Evolutionary conservation across 2,888 invertebrate genomes (phyloP).

Genomic region (Parnassius orleans): DNA sequence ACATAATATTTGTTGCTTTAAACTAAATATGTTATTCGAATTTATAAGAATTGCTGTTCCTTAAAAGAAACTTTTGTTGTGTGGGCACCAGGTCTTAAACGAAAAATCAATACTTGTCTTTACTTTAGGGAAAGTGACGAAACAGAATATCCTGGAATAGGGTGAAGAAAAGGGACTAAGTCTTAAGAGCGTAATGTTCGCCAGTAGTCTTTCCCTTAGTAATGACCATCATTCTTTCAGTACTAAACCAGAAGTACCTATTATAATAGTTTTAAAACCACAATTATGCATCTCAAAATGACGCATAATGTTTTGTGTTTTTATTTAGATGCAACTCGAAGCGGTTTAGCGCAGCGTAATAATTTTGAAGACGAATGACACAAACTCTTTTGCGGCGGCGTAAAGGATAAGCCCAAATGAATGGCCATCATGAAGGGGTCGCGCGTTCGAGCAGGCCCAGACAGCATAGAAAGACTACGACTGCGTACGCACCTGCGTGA

Average conservation of each 20-base stretch:
- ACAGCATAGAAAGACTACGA: slow-evolving; percentile 91
- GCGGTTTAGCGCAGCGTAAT: slow-evolving; percentile 57
- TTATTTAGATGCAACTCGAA: slow-evolving; percentile 67
- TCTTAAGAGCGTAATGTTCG: not conserved
- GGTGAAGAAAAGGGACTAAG: not conserved
- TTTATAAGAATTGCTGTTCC: too few species aligned
- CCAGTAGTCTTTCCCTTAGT: too few species aligned
- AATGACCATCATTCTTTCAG: not conserved
- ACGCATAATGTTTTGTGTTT: slow-evolving; percentile 53
- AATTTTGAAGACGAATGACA: slow-evolving; percentile 73
- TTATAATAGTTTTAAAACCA: slow-evolving; percentile 6
- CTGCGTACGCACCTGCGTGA: slow-evolving; percentile 98
- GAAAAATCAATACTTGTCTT: slow-evolving; percentile 70
- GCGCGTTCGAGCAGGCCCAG: slow-evolving; percentile 93
- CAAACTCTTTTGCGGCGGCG: slow-evolving; percentile 79
- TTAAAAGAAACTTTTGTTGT: slow-evolving; percentile 43
- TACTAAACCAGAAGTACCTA: not conserved
- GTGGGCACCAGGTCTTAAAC: slow-evolving; percentile 47
- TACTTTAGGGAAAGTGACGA: slow-evolving; percentile 27
- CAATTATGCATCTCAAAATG: slow-evolving; percentile 29
- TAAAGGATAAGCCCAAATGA: slow-evolving; percentile 79
- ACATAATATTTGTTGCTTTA: too few species aligned
- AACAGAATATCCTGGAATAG: slow-evolving; percentile 28
- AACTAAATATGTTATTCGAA: too few species aligned
- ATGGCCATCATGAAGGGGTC: slow-evolving; percentile 79